Base-by-base conservation (phyloP, 2,113 vertebrate species). In the Eudyptes chrysolophus region DNA sequence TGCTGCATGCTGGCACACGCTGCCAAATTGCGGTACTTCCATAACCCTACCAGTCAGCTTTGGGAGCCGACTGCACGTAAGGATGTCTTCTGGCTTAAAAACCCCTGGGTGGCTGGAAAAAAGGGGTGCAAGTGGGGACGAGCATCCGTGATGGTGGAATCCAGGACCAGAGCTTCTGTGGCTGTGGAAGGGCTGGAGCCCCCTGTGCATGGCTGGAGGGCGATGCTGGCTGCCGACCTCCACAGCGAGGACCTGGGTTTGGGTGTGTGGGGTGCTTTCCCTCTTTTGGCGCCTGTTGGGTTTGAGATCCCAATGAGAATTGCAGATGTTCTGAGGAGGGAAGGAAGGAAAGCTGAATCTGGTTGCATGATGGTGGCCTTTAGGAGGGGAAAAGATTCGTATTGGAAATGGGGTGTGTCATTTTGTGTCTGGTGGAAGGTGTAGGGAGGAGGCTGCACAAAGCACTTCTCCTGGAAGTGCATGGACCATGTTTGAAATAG, bases 21-120 rank as follows among this genome's bases (percentile, higher is more conserved):
- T 84, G 71, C 76, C 25, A 14, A 36, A 71, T 16, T 36, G 27
- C 3, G 1, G 24, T 87, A 27, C 61, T 69, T 89, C 54, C 20
- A 22, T 62, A 71, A 62, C 19, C 26, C 24, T 57, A 29, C 52
- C 22, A 49, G 54, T 44, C 34, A 77, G 51, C 46, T 77, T 16
- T 29, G 21, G 54, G 40, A 90, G 38, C 46, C 2, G 10, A 21
- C 54, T 84, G 44, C 29, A 2, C 0, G 1, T 48, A 32, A 36
- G 29, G 14, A n/a, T 48, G 18, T 76, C 17, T 84, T 71, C 42
- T 66, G 42, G 25, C 29, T 64, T 88, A 54, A 82, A 86, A 78
- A 40, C 8, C 36, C 42, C 6, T 1, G 1, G 2, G 16, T 68
- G 52, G 9, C 12, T 71, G 64, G 49, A 16, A 2, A 27, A 83